phyloP scores from a whole-genome alignment of 1,140 invertebrate species.

The Archivesica marissinica region DNA sequence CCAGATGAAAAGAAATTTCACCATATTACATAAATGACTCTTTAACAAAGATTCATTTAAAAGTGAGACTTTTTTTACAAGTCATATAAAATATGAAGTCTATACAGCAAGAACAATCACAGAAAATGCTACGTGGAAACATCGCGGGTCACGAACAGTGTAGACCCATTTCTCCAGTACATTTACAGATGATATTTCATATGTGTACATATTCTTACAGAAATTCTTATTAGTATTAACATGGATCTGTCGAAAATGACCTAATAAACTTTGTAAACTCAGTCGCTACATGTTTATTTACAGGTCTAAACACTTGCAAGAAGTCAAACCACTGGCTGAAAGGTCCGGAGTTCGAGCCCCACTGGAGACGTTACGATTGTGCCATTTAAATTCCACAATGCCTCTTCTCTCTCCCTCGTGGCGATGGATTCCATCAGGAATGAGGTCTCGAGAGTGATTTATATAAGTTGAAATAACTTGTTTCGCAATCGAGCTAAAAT shows the following conservation, averaged over 20 bases:
- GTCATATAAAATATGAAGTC: slow-evolving; percentile 32
- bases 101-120: slow-evolving; percentile 20
- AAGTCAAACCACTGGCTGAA: background rate
- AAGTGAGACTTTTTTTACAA: background rate
- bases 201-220: background rate
- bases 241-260: background rate
- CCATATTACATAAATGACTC: no score
- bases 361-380: no score
- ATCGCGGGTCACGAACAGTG: background rate
- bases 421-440: no score
- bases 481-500: no score
- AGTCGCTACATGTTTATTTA: background rate
- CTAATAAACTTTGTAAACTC: background rate
- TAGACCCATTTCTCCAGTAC: background rate
- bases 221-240: background rate
- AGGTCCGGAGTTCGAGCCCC: background rate
- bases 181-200: background rate
- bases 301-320: no score
- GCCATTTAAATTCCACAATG: no score
- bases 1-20: no score
- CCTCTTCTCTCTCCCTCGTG: no score
- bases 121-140: background rate
- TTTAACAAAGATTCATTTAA: background rate
- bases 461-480: no score
- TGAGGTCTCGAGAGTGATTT: no score